A percentile compares a stretch with the other conserved stretches of the same genome.
phyloP scores from a whole-genome alignment of 2,797 vertebrate species.

The Caiman crocodilus region DNA sequence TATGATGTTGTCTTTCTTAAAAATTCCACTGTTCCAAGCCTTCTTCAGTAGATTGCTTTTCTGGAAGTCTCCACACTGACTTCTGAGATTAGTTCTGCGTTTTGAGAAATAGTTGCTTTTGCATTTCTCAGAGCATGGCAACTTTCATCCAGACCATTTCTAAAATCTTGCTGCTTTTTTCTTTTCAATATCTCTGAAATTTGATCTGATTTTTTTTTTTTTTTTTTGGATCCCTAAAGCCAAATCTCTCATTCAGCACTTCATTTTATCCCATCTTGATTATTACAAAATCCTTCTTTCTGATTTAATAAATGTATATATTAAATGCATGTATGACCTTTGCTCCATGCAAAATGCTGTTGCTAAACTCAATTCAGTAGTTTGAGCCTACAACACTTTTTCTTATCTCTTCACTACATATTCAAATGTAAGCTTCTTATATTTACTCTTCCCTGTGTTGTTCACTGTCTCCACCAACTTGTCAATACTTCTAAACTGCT shows the following conservation, averaged over 20 bases:
- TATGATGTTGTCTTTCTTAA: slow-evolving; percentile 75
- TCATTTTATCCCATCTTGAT: background rate
- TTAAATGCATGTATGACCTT: background rate
- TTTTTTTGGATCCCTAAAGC: no score
- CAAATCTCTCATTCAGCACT: background rate
- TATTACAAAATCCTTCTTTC: background rate
- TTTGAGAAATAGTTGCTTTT: slow-evolving; percentile 40
- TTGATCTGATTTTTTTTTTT: background rate
- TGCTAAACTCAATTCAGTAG: background rate
- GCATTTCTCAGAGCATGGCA: background rate
- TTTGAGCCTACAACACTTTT: background rate
- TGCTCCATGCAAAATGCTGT: background rate
- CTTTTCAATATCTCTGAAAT: accelerated
- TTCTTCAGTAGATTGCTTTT: slow-evolving; percentile 25
- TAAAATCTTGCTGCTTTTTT: background rate
- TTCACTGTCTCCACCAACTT: no score
- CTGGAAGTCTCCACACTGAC: background rate
- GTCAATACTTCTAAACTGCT: background rate
- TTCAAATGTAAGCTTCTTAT: background rate
- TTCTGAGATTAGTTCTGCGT: background rate
- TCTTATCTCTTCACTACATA: background rate
- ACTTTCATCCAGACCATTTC: background rate
- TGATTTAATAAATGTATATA: background rate
- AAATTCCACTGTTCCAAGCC: slow-evolving; percentile 51
- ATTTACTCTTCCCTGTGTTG: no score